Conservation (phyloP, 37 sponge, comb jelly and placozoan genomes). For the Agelas oroides region DNA sequence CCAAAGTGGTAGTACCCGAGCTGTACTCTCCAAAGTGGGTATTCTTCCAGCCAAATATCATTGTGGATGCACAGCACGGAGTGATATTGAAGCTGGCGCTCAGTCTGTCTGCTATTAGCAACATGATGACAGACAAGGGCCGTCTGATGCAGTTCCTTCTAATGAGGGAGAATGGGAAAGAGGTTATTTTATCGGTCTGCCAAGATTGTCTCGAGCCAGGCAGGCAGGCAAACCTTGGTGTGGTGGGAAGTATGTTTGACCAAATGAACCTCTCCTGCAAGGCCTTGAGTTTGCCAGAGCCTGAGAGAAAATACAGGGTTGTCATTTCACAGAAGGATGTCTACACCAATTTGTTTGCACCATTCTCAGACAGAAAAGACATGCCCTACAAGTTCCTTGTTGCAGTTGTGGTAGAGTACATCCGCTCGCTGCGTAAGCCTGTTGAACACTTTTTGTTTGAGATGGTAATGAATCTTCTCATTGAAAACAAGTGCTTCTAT, state of each 20-base stretch:
- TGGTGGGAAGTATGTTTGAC: conserved; percentile 82
- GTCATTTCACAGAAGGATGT: conserved; percentile 69
- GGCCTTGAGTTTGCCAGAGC: not conserved
- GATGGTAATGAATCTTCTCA: conserved; percentile 86
- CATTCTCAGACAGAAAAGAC: conserved; percentile 59
- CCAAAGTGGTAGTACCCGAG: conserved; percentile 36
- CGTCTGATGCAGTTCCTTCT: conserved; percentile 81
- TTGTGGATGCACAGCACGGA: conserved; percentile 94
- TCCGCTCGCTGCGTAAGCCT: conserved; percentile 85
- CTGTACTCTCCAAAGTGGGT: conserved; percentile 96
- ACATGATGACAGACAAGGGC: conserved; percentile 91
- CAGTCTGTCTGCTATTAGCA: conserved; percentile 76
- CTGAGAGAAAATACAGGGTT: conserved; percentile 44
- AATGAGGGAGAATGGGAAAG: conserved; percentile 66
- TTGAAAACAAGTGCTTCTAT: conserved; percentile 87
- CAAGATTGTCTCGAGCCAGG: conserved; percentile 87
- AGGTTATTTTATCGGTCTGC: conserved; percentile 75
- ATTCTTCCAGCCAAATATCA: conserved; percentile 91
- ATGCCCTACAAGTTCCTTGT: conserved; percentile 80
- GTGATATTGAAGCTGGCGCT: conserved; percentile 82
- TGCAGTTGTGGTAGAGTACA: conserved; percentile 92
- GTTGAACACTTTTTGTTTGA: conserved; percentile 90
- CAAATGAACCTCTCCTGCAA: conserved; percentile 75
- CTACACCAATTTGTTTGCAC: conserved; percentile 76
- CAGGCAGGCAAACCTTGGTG: conserved; percentile 66